Percentiles rank a stretch among this genome's conserved stretches.
Evolutionary conservation across 2,113 vertebrate genomes (phyloP).

Genomic region (Gobiocypris rarus): DNA sequence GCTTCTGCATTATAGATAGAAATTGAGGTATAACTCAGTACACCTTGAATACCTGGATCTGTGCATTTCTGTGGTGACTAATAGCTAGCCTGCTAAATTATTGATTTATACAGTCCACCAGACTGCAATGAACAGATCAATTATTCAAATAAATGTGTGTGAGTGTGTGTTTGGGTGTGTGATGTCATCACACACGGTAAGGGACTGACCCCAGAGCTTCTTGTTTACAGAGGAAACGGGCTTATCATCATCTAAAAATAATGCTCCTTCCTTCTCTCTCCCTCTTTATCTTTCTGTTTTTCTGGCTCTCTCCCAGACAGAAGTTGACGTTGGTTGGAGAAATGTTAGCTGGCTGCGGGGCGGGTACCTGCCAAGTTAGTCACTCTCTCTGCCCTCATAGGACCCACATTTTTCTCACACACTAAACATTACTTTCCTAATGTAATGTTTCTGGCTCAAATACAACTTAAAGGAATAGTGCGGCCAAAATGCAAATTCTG

Average conservation of each 20-base stretch:
- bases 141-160: constrained; percentile 33
- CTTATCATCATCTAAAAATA: background rate
- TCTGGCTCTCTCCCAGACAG: constrained; percentile 67
- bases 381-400: background rate
- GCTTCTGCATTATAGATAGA: constrained; percentile 17
- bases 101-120: constrained; percentile 46
- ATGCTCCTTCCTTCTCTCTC: constrained; percentile 20
- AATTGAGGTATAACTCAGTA: background rate
- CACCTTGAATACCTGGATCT: constrained; percentile 29
- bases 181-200: background rate
- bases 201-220: background rate
- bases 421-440: background rate
- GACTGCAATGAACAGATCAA: constrained; percentile 45
- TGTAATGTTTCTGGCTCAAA: background rate
- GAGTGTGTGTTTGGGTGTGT: constrained; percentile 1
- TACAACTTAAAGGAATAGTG: background rate
- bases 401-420: background rate
- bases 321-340: constrained; percentile 80
- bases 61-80: constrained; percentile 42
- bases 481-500: background rate
- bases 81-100: constrained; percentile 54
- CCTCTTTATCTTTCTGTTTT: constrained; percentile 18
- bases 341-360: constrained; percentile 85
- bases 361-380: constrained; percentile 83
- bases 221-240: constrained; percentile 15